phyloP scores from a whole-genome alignment of 2,888 invertebrate genomes.

The Hetaerina titia region DNA sequence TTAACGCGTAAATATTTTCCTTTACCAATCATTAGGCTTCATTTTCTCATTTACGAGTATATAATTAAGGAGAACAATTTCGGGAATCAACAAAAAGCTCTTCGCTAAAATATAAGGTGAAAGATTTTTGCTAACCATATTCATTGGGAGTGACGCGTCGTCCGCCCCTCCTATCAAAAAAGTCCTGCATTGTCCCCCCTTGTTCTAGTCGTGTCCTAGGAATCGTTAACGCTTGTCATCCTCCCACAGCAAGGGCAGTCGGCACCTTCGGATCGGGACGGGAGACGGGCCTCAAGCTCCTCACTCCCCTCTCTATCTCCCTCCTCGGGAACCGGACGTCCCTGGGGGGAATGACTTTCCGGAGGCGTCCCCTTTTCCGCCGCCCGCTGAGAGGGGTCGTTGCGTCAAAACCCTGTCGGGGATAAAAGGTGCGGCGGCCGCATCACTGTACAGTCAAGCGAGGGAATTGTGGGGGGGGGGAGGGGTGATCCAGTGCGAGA shows the following conservation, averaged over 20 bases:
- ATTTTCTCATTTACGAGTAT: no score
- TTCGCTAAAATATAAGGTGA: no score
- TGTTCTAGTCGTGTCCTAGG: background rate
- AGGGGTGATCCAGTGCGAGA: background rate
- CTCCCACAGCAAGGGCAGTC: background rate
- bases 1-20: no score
- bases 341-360: background rate
- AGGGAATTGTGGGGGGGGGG: background rate
- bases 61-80: no score
- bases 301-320: background rate
- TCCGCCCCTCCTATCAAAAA: no score
- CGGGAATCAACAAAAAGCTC: no score
- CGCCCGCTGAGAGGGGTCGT: background rate
- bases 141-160: no score
- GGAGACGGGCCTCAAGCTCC: constrained; percentile 12
- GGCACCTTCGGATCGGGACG: background rate
- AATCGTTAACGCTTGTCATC: constrained; percentile 54
- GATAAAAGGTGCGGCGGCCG: constrained; percentile 6
- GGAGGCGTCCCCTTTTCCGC: background rate
- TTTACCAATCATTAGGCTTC: no score
- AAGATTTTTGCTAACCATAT: no score
- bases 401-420: constrained; percentile 23
- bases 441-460: background rate
- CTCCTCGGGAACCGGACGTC: background rate
- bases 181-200: background rate